phyloP scores from a whole-genome alignment of 1,140 invertebrate genomes.

The Drosophila repleta region DNA sequence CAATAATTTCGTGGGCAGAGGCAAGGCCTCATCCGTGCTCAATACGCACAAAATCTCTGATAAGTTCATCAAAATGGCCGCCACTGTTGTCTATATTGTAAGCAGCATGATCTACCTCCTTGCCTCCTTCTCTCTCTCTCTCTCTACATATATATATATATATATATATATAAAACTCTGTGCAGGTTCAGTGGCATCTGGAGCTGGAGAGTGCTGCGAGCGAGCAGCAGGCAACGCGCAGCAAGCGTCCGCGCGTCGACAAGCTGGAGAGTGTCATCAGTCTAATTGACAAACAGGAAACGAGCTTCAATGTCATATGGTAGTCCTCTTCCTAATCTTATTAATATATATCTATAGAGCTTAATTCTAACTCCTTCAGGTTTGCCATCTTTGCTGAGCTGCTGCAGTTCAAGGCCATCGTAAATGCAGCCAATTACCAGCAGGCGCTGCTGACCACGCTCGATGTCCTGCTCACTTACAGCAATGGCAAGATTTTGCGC shows the following conservation, averaged over 20 bases:
- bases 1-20: conserved; percentile 30
- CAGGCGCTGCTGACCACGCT: conserved; percentile 35
- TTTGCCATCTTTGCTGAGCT: conserved; percentile 68
- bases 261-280: conserved; percentile 55
- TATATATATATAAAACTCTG: background rate
- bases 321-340: conserved; percentile 10
- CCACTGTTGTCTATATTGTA: conserved; percentile 67
- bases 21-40: conserved; percentile 34
- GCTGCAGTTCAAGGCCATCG: conserved; percentile 44
- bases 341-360: background rate
- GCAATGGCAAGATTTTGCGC: conserved; percentile 54
- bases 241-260: conserved; percentile 53
- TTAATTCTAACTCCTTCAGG: conserved; percentile 13
- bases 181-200: conserved; percentile 55
- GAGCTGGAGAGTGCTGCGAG: conserved; percentile 7
- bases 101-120: background rate
- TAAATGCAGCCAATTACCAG: conserved; percentile 62
- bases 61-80: conserved; percentile 66
- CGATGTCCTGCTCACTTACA: conserved; percentile 54
- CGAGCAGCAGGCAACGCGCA: conserved; percentile 19
- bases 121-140: too few species aligned
- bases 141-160: too few species aligned
- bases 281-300: conserved; percentile 51
- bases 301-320: conserved; percentile 67
- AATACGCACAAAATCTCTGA: conserved; percentile 50